phyloP scores from a whole-genome alignment of 2,888 invertebrate genomes.

The Perizoma affinitatum region DNA sequence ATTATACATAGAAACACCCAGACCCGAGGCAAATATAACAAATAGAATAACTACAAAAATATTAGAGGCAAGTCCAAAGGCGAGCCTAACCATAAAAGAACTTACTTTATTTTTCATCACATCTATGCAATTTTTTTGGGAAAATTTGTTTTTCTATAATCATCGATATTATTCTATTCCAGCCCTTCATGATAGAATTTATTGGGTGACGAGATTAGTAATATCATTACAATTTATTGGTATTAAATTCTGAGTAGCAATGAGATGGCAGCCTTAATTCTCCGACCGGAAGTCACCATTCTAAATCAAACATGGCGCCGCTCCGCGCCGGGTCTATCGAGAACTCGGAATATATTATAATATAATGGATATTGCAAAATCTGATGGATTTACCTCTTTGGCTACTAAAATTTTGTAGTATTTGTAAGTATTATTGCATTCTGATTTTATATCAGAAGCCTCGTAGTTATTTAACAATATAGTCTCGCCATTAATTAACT shows the following conservation, averaged over 20 bases:
- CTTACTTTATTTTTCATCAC: too few relatives aligned
- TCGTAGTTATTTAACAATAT: too few relatives aligned
- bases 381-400: slow-evolving; percentile 47
- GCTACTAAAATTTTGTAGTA: slow-evolving; percentile 1
- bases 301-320: slow-evolving; percentile 77
- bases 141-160: slow-evolving; percentile 2
- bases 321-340: slow-evolving; percentile 53
- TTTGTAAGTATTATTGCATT: too few relatives aligned
- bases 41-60: too few relatives aligned
- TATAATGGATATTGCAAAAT: slow-evolving; percentile 59
- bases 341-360: slow-evolving; percentile 66
- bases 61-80: too few relatives aligned
- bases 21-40: too few relatives aligned
- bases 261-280: slow-evolving; percentile 64
- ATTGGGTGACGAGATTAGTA: slow-evolving; percentile 41
- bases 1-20: too few relatives aligned
- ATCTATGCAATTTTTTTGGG: too few relatives aligned
- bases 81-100: too few relatives aligned
- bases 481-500: too few relatives aligned
- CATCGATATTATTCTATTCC: slow-evolving; percentile 16
- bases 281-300: slow-evolving; percentile 74
- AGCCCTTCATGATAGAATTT: slow-evolving; percentile 26
- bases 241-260: slow-evolving; percentile 60
- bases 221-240: slow-evolving; percentile 57
- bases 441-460: too few relatives aligned